Evolutionary conservation across 2,113 vertebrate species (phyloP), one percentile per base, ranked within the genome.

Genomic region (Polyodon spathula): DNA sequence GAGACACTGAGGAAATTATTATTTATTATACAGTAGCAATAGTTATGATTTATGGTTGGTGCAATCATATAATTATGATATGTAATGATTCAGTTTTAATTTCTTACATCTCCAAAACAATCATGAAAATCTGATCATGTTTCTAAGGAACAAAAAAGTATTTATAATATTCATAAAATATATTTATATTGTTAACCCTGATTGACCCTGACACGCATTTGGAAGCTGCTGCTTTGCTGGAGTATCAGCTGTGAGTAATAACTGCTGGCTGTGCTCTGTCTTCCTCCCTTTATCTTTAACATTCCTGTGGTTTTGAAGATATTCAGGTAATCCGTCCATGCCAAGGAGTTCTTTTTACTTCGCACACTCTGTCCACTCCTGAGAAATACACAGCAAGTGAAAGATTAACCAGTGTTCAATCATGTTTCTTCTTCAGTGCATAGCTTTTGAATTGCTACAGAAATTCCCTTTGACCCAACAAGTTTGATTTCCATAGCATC

Each of bases 331-430:
- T 84, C n/a, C 48, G 55, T n/a, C 70, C 37, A 68, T 86, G 90
- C 90, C 88, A 91, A 89, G 82, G 85, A 90, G 92, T 94, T 93
- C 81, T 80, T 76, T 90, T 90, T 88, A 88, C 83, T 88, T 88
- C 84, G 90, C 84, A 88, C 82, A 73, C 79, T 81, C 78, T 77
- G 76, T 77, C 74, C 76, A 76, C 74, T 72, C 71, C 73, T 75
- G 73, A 71, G 63, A 75, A 75, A 70, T 58, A 54, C 62, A 63
- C 68, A 37, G 43, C 40, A 38, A 56, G 55, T 40, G 51, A 37
- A 52, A 48, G 50, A 58, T 51, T 50, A 14, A 50, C 59, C 50
- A 14, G 46, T 59, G 14, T 4, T 4, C 48, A 38, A 43, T 16
- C 63, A 17, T 14, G 17, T 12, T 9, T 11, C 5, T 37, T 44